Base-by-base conservation (phyloP, 2,797 vertebrate genomes). In the Myotis myotis region DNA sequence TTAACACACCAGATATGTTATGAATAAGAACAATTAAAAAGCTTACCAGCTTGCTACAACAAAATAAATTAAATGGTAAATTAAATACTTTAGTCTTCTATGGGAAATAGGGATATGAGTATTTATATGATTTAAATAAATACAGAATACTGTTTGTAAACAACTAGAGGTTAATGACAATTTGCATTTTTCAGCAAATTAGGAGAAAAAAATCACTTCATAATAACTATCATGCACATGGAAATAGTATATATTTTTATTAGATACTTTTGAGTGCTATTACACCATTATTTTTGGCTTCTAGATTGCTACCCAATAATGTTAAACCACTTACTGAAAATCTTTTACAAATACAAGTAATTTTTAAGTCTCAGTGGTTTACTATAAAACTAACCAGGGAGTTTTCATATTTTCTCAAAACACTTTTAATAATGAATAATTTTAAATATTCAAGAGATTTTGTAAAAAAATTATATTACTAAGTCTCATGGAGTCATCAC, bases 111-210 rank as follows among this genome's bases (percentile, higher is more conserved):
- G 0, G 0, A 9, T 89, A 75, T 74, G 8, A 80, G 0, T 0
- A 94, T 30, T 30, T 53, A 64, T 55, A 0, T 0, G 16, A 53
- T 33, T 92, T 93, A 93, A 95, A 93, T 93, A 38, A 93, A 94
- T 74, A 51, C 0, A 66, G 2, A 41, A 74, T 51, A 38, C 4
- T 72, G 1, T 55, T 94, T 75, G 60, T 4, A 91, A 74, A 76
- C 64, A 94, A 57, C 0, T 19, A 72, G 2, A 16, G 8, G 8
- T 55, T 22, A 79, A 3, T 8, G 33, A 12, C 3, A 87, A 30
- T 4, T 2, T 20, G 28, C 53, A 76, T 75, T 93, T 95, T 92
- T 49, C 47, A 57, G 9, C 0, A 19, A 85, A 83, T 12, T 4
- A 0, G 28, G 38, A 22, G 8, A 28, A 91, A 87, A 94, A 6